Base-by-base conservation (phyloP, 2,797 vertebrate species). In the Gallinago solitaria region DNA sequence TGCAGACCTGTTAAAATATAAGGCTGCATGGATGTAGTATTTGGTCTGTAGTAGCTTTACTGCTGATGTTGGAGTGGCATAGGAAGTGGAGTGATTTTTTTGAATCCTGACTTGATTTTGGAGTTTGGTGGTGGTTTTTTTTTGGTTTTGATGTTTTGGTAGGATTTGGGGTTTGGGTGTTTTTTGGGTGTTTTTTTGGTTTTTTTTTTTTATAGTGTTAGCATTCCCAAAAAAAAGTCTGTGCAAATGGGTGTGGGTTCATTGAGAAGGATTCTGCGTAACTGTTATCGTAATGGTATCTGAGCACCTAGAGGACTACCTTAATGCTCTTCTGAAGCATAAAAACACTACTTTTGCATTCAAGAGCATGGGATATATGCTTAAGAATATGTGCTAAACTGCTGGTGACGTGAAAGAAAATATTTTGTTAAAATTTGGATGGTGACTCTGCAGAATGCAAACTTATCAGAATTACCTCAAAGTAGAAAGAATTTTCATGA, bases 81-180 rank as follows among this genome's bases (percentile, higher is more conserved):
- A 63, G 8, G 56, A n/a, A 13, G 9, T 53, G 11, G 7, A 3
- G 19, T 61, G 43, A 39, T 78, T 81, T 59, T 83, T 88, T 76
- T 28, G 4, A 81, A 71, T 50, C 19, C 6, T 75, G 37, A 69
- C 32, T 74, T 51, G 8, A 30, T 78, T 83, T 89, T 61, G 35
- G n/a, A 32, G 35, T 48, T 78, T 28, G 30, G 5, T 6, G 17
- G 25, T 39, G 8, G 0, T 4, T 12, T 43, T 5, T 24, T 12
- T 65, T 69, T 69, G 8, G 9, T 9, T 57, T 6, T 23, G 20
- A 8, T 7, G 16, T 0, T 79, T 75, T 33, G 16, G 19, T 13
- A 5, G 3, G 4, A 25, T 8, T 93, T 53, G 20, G 12, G 23
- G 32, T 59, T 45, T 1, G 27, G 2, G 5, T 56, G 5, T 0